Evolutionary conservation across 1,140 invertebrate genomes (phyloP).

Genomic region (Caenorhabditis remanei): DNA sequence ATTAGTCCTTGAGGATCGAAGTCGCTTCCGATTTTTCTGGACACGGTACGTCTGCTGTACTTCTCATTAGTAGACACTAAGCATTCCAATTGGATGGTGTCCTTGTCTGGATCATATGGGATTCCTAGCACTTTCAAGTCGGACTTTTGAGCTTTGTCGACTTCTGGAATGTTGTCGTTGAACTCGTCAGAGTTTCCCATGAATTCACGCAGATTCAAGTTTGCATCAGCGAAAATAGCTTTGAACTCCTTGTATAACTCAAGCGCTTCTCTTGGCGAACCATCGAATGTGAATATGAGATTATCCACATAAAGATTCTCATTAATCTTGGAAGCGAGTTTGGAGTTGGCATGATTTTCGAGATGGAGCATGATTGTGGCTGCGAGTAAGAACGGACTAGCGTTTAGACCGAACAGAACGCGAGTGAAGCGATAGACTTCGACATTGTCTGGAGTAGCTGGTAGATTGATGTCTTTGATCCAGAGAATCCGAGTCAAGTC

Average conservation of each 20-base stretch:
- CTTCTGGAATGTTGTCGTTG: not conserved
- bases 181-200: constrained; percentile 10
- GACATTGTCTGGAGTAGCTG: constrained; percentile 55
- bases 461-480: constrained; percentile 61
- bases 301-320: constrained; percentile 62
- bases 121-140: constrained; percentile 22
- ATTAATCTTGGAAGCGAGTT: constrained; percentile 17
- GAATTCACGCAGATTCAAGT: constrained; percentile 62
- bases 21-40: not conserved
- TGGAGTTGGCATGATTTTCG: not conserved
- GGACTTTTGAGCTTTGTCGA: not conserved
- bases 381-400: constrained; percentile 59
- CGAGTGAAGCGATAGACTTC: constrained; percentile 52
- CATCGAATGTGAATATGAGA: constrained; percentile 23
- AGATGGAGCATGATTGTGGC: constrained; percentile 63
- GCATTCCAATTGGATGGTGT: not conserved
- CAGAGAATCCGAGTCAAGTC: constrained; percentile 64
- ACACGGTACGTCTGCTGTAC: not conserved
- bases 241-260: not conserved
- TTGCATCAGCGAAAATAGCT: constrained; percentile 3
- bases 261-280: constrained; percentile 11
- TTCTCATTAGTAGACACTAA: not conserved
- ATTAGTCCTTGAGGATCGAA: constrained; percentile 39
- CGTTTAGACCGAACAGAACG: constrained; percentile 64
- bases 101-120: not conserved